Conservation (phyloP, 2,113 vertebrate species). For the Tamias sibiricus region DNA sequence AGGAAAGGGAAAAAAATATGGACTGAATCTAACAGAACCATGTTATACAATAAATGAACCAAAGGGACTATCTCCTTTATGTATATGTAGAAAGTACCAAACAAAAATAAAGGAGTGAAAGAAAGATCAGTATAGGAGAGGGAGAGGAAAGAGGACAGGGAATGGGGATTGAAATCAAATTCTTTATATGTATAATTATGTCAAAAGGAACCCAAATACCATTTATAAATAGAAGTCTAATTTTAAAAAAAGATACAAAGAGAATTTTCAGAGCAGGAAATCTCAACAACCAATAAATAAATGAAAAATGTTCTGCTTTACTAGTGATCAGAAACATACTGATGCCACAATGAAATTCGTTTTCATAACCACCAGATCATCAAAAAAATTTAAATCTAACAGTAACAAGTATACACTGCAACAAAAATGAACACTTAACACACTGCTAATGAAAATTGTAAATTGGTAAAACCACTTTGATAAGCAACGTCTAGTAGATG, state of each 20-base stretch:
- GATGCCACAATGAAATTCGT: background rate
- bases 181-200: no score
- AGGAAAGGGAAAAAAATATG: no score
- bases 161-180: no score
- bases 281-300: background rate
- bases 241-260: background rate
- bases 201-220: no score
- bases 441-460: background rate
- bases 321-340: background rate
- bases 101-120: no score
- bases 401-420: background rate
- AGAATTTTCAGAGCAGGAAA: conserved; percentile 5
- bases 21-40: no score
- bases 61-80: no score
- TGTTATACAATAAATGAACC: no score
- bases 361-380: background rate
- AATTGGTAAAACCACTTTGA: background rate
- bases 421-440: background rate
- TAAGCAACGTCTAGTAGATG: background rate
- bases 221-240: no score
- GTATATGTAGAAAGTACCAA: no score
- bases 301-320: background rate
- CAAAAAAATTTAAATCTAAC: background rate
- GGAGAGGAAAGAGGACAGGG: no score
- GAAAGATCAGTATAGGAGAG: no score